Evolutionary conservation across 2,113 vertebrate species (phyloP).

Genomic region (Trichechus manatus): DNA sequence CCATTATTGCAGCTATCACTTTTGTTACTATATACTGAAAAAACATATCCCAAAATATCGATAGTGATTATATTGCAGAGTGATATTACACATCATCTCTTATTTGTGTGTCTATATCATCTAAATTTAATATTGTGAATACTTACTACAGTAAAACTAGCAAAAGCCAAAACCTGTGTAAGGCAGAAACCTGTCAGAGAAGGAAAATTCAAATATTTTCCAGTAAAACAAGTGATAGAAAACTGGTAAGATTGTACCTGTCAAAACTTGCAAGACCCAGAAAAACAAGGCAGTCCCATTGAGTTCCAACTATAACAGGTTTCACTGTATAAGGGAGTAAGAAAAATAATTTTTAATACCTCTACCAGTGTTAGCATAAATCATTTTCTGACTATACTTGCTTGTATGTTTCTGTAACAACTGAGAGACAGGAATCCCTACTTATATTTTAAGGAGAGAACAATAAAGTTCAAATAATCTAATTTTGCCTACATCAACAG

Average conservation of each 20-base stretch:
- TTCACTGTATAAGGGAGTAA: not conserved
- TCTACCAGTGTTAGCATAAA: slow-evolving; percentile 31
- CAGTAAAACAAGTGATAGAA: too few relatives aligned
- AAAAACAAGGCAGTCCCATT: too few relatives aligned
- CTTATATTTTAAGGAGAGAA: slow-evolving; percentile 43
- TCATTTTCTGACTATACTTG: not conserved
- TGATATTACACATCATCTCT: not conserved
- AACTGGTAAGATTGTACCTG: too few relatives aligned
- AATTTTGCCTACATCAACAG: slow-evolving; percentile 27
- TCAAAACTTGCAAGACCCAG: too few relatives aligned
- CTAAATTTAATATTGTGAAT: slow-evolving; percentile 29
- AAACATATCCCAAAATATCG: not conserved
- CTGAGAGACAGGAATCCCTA: not conserved
- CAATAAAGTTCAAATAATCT: slow-evolving; percentile 24
- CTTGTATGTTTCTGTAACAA: slow-evolving; percentile 35
- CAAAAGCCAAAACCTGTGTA: too few relatives aligned
- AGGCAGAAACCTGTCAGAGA: too few relatives aligned
- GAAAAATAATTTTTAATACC: not conserved
- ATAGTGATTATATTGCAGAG: not conserved
- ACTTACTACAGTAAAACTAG: not conserved
- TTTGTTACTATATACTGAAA: not conserved
- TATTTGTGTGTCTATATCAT: not conserved
- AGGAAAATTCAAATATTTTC: too few relatives aligned
- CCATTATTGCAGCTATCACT: not conserved
- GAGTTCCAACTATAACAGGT: too few relatives aligned